Base-by-base conservation (phyloP, 2,797 vertebrate genomes). In the Gymnocypris eckloni region DNA sequence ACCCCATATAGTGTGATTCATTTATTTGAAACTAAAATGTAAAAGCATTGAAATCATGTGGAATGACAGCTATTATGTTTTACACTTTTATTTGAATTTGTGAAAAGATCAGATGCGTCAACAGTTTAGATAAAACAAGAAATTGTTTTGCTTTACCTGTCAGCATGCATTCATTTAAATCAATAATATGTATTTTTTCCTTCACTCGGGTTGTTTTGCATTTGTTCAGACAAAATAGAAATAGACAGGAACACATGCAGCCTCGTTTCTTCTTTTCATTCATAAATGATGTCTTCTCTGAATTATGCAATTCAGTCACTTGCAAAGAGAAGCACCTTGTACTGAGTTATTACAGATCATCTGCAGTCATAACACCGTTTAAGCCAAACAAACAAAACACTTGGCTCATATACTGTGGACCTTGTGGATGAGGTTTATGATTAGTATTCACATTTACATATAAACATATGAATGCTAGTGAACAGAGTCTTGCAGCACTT, bases 301-400 rank as follows among this genome's bases (percentile, higher is more conserved):
- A 90, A 93, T 93, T 92, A 93, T 93, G 91, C 89, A 94, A 48
- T 71, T 79, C 77, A 87, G 78, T 93, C 86, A 87, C 81, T 16
- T 89, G 81, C 78, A 83, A 76, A 87, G 75, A 73, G 71, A 39
- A 85, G 79, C 28, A 2, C 37, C 2, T 25, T 87, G 88, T 88
- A 89, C 88, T 71, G 54, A 79, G 79, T n/a, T 25, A 33, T 61
- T 78, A 71, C 52, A 73, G 56, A 67, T 64, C 41, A 39, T 83
- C 25, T 28, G 28, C 50, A 70, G 54, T 67, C 25, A 45, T 52
- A 39, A 25, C 67, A 72, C 28, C 39, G 41, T 72, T 39, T 70
- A 20, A 56, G 9, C 52, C 20, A 69, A 76, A 84, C 73, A 77
- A 54, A 66, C 76, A 79, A 85, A 84, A 59, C 25, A 11, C 52